Evolutionary conservation across 1,140 invertebrate species (phyloP).

Genomic region (Planococcus citri): DNA sequence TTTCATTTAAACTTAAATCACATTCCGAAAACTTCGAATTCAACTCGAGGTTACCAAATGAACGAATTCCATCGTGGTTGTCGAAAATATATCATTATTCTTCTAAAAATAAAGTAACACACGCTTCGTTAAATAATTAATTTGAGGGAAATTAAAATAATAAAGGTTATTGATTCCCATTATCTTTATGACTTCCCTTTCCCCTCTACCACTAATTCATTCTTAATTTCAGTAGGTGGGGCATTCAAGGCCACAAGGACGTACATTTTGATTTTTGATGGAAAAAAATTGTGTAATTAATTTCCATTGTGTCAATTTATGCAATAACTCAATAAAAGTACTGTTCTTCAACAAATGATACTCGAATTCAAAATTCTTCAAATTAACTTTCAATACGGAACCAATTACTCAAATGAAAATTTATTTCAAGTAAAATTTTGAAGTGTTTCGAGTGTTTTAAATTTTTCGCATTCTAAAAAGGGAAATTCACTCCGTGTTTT

Average conservation of each 20-base stretch:
- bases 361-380: too few relatives aligned
- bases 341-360: too few relatives aligned
- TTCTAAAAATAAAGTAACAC: neutral
- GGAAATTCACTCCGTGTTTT: too few relatives aligned
- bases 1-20: neutral
- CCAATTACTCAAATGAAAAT: too few relatives aligned
- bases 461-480: too few relatives aligned
- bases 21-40: neutral
- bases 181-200: neutral
- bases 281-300: neutral
- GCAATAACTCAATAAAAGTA: too few relatives aligned
- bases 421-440: too few relatives aligned
- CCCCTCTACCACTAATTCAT: neutral
- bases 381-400: too few relatives aligned
- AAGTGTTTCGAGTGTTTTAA: too few relatives aligned
- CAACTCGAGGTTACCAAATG: neutral
- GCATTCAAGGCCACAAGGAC: neutral
- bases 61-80: neutral
- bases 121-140: conserved; percentile 7
- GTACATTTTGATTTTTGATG: neutral
- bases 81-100: neutral
- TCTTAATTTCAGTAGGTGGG: neutral
- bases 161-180: conserved; percentile 7
- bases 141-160: neutral
- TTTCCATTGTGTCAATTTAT: neutral